A percentile compares a stretch with the other conserved stretches of the same genome.
phyloP scores from a whole-genome alignment of 2,113 vertebrate genomes.

The Emberiza fucata region DNA sequence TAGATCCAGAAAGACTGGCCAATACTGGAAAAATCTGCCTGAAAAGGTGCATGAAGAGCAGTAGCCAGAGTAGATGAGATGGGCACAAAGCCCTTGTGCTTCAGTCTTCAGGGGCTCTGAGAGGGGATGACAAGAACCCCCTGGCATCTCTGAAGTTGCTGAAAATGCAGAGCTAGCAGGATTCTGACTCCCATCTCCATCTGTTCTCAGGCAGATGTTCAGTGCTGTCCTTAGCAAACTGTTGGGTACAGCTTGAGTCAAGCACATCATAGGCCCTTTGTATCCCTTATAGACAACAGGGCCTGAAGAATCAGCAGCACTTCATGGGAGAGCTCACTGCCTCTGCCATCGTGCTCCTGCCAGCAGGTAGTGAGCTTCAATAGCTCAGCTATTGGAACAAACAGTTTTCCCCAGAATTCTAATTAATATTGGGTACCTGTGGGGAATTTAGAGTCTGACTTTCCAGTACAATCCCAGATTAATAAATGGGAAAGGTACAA shows the following conservation, averaged over 20 bases:
- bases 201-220: not conserved
- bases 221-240: not conserved
- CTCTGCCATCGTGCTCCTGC: not conserved
- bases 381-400: not conserved
- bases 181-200: not conserved
- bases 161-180: not conserved
- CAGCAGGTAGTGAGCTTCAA: not conserved
- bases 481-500: not conserved
- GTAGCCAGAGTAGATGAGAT: not conserved
- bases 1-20: not conserved
- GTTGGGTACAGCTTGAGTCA: not conserved
- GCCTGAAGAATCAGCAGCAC: not conserved
- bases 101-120: not conserved
- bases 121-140: not conserved
- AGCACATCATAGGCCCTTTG: not conserved
- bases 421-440: not conserved
- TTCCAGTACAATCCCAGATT: not conserved
- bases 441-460: not conserved
- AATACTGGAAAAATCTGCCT: not conserved
- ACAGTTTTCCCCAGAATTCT: not conserved
- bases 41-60: not conserved
- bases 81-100: not conserved
- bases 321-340: not conserved
- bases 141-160: not conserved
- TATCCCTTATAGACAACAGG: fast-evolving